Evolutionary conservation across 1,140 invertebrate genomes (phyloP).

Genomic region (Drosophila sucinea): DNA sequence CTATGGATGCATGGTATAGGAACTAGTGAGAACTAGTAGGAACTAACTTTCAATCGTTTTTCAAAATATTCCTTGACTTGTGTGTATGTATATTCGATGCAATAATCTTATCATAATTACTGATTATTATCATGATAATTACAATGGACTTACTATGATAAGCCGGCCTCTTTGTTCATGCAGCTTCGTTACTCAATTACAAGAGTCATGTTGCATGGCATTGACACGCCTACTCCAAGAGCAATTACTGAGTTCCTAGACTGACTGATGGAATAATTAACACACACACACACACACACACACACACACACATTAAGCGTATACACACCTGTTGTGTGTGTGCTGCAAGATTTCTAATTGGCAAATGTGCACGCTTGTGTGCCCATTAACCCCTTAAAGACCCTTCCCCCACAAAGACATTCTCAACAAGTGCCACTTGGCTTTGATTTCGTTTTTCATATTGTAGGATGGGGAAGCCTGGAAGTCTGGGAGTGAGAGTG

Average conservation of each 20-base stretch:
- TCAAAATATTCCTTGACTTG: too few species aligned
- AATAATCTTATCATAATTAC: neutral
- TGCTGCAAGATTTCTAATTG: slow-evolving; percentile 12
- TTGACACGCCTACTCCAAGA: slow-evolving; percentile 4
- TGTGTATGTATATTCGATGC: too few species aligned
- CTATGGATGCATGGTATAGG: too few species aligned
- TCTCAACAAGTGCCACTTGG: slow-evolving; percentile 25
- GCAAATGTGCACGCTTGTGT: slow-evolving; percentile 23
- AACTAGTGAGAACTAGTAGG: too few species aligned
- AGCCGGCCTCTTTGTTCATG: slow-evolving; percentile 3
- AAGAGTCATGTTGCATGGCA: slow-evolving; percentile 16
- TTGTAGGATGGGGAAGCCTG: neutral
- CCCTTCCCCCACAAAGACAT: neutral
- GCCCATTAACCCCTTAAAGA: slow-evolving; percentile 8
- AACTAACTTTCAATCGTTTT: too few species aligned
- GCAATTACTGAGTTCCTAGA: neutral
- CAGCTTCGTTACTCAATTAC: slow-evolving; percentile 3
- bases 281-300: neutral
- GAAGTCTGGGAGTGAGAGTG: neutral
- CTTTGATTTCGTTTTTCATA: slow-evolving; percentile 13
- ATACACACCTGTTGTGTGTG: slow-evolving; percentile 11
- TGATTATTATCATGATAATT: slow-evolving; percentile 23
- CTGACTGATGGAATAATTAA: slow-evolving; percentile 12
- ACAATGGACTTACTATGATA: slow-evolving; percentile 7
- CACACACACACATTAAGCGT: neutral